A percentile compares a stretch with the other conserved stretches of the same genome.
phyloP scores from a whole-genome alignment of 2,888 invertebrate species.

The Trichopria drosophilae region DNA sequence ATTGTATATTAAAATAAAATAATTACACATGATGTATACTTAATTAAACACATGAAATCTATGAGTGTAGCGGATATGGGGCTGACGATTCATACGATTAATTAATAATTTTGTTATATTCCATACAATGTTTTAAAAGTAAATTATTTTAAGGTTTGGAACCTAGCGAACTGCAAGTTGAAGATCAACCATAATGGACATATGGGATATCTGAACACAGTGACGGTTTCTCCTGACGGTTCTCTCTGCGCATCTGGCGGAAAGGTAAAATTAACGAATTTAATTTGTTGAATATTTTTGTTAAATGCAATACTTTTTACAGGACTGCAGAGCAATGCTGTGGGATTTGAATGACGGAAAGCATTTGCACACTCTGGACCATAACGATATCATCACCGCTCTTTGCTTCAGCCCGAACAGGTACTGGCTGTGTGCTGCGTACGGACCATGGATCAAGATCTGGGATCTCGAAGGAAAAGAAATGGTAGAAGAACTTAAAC shows the following conservation, averaged over 20 bases:
- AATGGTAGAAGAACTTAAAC: conserved; percentile 96
- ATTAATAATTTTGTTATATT: neutral
- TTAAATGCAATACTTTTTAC: conserved; percentile 3
- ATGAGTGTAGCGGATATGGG: conserved; percentile 58
- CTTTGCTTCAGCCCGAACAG: conserved; percentile 99
- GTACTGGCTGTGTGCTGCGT: conserved; percentile 99
- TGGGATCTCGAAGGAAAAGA: conserved; percentile 99
- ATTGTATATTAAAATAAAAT: conserved; percentile 5
- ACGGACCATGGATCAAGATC: conserved; percentile 96
- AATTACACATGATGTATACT: conserved; percentile 45
- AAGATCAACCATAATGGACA: conserved; percentile 99
- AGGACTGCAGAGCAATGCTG: conserved; percentile 97
- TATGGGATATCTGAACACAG: conserved; percentile 95
- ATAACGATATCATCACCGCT: conserved; percentile 97
- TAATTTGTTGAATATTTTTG: conserved; percentile 4
- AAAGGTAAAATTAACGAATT: conserved; percentile 63
- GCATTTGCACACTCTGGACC: conserved; percentile 97
- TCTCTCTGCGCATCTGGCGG: conserved; percentile 99
- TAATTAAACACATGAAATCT: conserved; percentile 45
- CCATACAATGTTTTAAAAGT: neutral
- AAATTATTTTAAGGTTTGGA: conserved; percentile 77
- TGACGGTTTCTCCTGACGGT: conserved; percentile 98
- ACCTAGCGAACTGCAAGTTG: conserved; percentile 95
- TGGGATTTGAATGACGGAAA: conserved; percentile 99
- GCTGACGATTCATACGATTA: conserved; percentile 43